Percentiles rank a stretch among this genome's conserved stretches.
These are phyloP conservation scores for Ganaspis sp. DNA, from an alignment of 1,140 invertebrate species.

Conservation along the genomic window DNA sequence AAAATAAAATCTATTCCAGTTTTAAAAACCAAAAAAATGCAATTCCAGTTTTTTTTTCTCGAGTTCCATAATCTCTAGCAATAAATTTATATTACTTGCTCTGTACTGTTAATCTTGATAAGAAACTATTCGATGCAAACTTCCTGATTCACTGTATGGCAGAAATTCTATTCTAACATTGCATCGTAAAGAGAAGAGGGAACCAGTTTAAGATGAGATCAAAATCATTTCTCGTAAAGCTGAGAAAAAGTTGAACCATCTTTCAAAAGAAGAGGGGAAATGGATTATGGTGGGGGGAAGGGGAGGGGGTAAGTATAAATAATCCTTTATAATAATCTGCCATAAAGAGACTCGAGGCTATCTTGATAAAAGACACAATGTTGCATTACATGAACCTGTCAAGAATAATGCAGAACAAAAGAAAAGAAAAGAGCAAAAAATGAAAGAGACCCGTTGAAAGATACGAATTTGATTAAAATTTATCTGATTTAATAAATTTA, in stretches of 20 bases:
- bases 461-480: constrained; percentile 2
- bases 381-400: constrained; percentile 23
- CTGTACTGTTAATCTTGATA: constrained; percentile 12
- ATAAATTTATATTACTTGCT: background rate
- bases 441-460: background rate
- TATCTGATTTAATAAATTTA: background rate
- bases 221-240: background rate
- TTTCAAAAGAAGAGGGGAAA: background rate
- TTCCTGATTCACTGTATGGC: background rate
- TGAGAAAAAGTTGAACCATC: constrained; percentile 17
- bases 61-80: background rate
- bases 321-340: constrained; percentile 19
- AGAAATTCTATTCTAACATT: background rate
- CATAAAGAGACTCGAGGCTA: constrained; percentile 5
- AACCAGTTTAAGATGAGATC: constrained; percentile 21
- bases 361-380: constrained; percentile 25
- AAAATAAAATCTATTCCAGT: too few relatives aligned
- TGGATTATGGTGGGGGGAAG: background rate
- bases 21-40: background rate
- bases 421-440: background rate
- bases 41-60: background rate
- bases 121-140: constrained; percentile 21
- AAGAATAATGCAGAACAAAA: constrained; percentile 21
- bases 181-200: background rate
- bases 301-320: background rate